Evolutionary conservation across 2,113 vertebrate species (phyloP).

Genomic region (Microcebus lehilahytsara): DNA sequence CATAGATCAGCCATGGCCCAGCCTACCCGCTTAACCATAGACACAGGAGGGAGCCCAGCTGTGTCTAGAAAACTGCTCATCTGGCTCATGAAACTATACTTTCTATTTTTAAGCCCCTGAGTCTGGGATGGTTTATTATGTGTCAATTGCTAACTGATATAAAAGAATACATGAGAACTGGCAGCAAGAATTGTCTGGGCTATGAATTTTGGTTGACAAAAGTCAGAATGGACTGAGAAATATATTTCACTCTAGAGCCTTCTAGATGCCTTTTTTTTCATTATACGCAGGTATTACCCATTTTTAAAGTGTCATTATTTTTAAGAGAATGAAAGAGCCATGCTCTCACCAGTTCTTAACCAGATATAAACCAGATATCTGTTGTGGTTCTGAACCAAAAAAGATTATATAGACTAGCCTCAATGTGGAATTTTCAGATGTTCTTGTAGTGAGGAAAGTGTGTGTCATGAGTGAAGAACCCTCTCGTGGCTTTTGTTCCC

Average conservation of each 20-base stretch:
- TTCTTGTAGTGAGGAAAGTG: not conserved
- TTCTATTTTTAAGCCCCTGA: not conserved
- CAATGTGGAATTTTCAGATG: not conserved
- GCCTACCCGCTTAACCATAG: not conserved
- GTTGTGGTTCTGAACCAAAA: not conserved
- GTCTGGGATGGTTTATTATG: not conserved
- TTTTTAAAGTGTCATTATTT: not conserved
- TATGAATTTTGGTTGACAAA: not conserved
- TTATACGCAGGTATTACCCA: not conserved
- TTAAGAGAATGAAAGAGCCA: not conserved
- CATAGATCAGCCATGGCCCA: not conserved
- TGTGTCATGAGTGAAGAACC: not conserved
- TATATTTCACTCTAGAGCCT: not conserved
- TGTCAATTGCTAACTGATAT: not conserved
- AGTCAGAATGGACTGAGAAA: not conserved
- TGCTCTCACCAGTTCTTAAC: not conserved
- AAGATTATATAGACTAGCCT: not conserved
- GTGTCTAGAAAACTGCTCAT: not conserved
- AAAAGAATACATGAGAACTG: not conserved
- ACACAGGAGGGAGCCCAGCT: not conserved
- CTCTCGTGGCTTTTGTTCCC: not conserved
- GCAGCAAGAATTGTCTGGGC: not conserved
- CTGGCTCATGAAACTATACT: not conserved
- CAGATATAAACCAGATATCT: not conserved
- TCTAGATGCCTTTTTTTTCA: not conserved